Conservation (phyloP, 1,140 invertebrate species). For the Lethrus apterus region DNA sequence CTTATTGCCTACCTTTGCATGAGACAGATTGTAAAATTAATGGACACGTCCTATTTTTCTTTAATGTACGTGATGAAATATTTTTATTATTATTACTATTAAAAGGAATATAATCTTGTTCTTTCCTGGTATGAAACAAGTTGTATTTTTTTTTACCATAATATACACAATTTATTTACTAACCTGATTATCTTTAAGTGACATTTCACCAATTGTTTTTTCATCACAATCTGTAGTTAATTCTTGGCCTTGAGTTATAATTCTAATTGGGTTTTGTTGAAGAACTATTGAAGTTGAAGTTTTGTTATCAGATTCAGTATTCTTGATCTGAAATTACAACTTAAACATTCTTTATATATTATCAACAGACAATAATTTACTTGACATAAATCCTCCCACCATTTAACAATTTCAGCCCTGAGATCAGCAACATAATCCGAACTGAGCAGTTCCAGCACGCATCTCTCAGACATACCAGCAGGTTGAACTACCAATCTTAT, state of each 20-base stretch:
- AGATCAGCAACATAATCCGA: slow-evolving; percentile 84
- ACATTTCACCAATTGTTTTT: slow-evolving; percentile 79
- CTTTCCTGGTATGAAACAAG: neutral
- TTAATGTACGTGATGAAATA: too few relatives aligned
- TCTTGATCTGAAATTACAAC: slow-evolving; percentile 14
- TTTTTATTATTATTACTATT: neutral
- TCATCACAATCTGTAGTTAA: slow-evolving; percentile 90
- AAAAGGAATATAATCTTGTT: too few relatives aligned
- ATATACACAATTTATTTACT: slow-evolving; percentile 6
- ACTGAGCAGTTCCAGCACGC: slow-evolving; percentile 64
- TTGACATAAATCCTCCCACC: slow-evolving; percentile 67
- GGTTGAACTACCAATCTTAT: slow-evolving; percentile 77
- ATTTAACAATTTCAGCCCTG: slow-evolving; percentile 86
- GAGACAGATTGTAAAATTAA: too few relatives aligned
- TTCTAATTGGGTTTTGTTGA: slow-evolving; percentile 53
- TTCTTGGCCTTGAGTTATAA: slow-evolving; percentile 91
- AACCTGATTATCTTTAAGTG: slow-evolving; percentile 79
- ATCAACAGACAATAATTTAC: slow-evolving; percentile 26
- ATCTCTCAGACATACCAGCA: slow-evolving; percentile 74
- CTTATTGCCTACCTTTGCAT: too few relatives aligned
- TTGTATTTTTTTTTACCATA: neutral
- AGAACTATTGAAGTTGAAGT: slow-evolving; percentile 4
- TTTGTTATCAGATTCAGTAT: slow-evolving; percentile 16
- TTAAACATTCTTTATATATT: slow-evolving; percentile 16
- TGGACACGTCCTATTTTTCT: too few relatives aligned